phyloP scores from a whole-genome alignment of 2,888 invertebrate species.

The Agrotis puta region DNA sequence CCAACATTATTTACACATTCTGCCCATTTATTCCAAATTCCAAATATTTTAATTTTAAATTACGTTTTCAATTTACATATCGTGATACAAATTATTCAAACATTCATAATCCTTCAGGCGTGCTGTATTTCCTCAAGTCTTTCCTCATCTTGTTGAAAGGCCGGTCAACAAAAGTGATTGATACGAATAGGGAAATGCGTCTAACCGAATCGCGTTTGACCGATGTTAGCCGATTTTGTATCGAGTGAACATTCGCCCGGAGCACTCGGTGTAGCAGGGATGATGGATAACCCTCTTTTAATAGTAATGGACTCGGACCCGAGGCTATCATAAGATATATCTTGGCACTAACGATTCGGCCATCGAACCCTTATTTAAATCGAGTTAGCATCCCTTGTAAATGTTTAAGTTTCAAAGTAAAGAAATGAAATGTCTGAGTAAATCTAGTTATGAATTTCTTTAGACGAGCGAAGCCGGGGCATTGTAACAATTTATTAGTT shows the following conservation, averaged over 20 bases:
- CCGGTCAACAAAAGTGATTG: conserved; percentile 62
- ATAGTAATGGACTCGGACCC: conserved; percentile 61
- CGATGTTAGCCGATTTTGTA: conserved; percentile 70
- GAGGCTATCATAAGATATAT: conserved; percentile 57
- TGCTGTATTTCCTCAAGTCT: conserved; percentile 31
- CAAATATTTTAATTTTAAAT: neutral
- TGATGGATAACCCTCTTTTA: conserved; percentile 68
- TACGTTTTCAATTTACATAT: neutral
- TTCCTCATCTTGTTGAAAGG: conserved; percentile 39
- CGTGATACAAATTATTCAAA: conserved; percentile 21
- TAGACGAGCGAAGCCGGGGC: neutral
- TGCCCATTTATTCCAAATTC: conserved; percentile 4
- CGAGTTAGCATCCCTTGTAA: conserved; percentile 34
- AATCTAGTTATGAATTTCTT: conserved; percentile 37
- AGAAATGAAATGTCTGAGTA: conserved; percentile 43
- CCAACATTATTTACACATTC: neutral
- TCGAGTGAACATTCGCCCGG: conserved; percentile 60
- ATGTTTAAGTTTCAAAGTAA: conserved; percentile 46
- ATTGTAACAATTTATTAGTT: conserved; percentile 24
- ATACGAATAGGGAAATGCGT: conserved; percentile 64
- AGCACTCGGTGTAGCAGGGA: conserved; percentile 48
- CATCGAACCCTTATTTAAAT: conserved; percentile 55
- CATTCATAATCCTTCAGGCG: conserved; percentile 23
- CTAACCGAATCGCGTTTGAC: conserved; percentile 66
- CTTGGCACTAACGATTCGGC: conserved; percentile 57